Base-by-base conservation (phyloP, 2,113 vertebrate genomes). In the Leptobrachium leishanense region DNA sequence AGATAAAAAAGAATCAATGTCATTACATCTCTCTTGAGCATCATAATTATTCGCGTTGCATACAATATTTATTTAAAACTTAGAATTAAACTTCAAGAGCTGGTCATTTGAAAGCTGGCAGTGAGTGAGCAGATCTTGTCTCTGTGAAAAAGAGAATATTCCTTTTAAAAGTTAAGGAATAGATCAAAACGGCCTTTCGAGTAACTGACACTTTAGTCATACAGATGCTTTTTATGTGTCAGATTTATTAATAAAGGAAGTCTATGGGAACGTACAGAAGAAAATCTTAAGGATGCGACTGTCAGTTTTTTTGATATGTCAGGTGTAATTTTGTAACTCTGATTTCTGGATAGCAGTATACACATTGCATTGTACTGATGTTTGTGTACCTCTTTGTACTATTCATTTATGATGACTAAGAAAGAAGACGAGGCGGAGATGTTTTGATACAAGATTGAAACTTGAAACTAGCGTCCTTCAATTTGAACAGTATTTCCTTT, bases 161-260 rank as follows among this genome's bases (percentile, higher is more conserved):
- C 95, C 93, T 94, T 95, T 92, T 95, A 95, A 95, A 95, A 94
- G 91, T 95, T 90, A 93, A 94, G 94, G 93, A 95, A 95, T 91
- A 91, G 92, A 96, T 97, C 94, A 96, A 96, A 97, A 96, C 90
- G 81, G 90, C 55, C 94, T 95, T 95, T 95, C 92, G 94, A 94
- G 95, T 95, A 95, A 96, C 95, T 98, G 96, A 97, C 96, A 97
- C 93, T 94, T 94, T 94, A 92, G 94, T 96, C 94, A 93, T 94
- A 92, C 87, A 88, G 93, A 94, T 93, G 92, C 93, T 95, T 97
- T 99, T 99, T 95, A 98, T 97, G 94, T 98, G 95, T 95, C 94
- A 89, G 93, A 94, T 95, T 98, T 96, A 98, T 99, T 98, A 98
- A 98, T 98, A 96, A 97, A 94, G 94, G 91, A 96, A 92, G 93